A percentile compares a stretch with the other conserved stretches of the same genome.
phyloP scores from a whole-genome alignment of 2,888 invertebrate genomes.

The Ophioninae sp. region DNA sequence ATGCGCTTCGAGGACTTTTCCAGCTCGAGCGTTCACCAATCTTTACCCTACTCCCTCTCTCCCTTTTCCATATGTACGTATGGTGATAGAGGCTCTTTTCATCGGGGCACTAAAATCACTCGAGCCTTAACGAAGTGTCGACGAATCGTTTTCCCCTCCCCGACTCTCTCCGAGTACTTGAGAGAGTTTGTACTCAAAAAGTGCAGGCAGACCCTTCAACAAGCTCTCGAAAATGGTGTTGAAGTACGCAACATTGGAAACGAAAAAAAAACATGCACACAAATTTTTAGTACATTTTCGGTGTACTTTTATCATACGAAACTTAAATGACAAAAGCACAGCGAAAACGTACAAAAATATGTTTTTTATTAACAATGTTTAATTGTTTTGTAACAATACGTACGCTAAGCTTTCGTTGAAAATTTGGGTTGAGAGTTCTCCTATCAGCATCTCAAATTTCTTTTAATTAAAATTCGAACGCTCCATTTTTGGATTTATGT shows the following conservation, averaged over 20 bases:
- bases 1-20: not conserved
- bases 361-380: too few species aligned
- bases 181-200: not conserved
- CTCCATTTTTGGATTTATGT: not conserved
- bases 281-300: too few species aligned
- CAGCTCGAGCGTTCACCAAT: not conserved
- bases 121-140: conserved; percentile 2
- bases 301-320: not conserved
- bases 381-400: too few species aligned
- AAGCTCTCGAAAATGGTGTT: not conserved
- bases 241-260: not conserved
- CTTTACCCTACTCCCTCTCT: not conserved
- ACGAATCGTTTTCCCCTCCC: not conserved
- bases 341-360: not conserved
- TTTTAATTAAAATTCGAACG: not conserved
- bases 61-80: not conserved
- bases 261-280: too few species aligned
- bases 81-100: not conserved
- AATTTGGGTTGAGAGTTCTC: too few species aligned
- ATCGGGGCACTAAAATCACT: conserved; percentile 1
- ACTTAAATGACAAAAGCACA: too few species aligned
- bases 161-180: not conserved
- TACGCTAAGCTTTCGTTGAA: too few species aligned
- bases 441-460: not conserved
- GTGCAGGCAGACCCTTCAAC: not conserved